Evolutionary conservation across 2,888 invertebrate genomes (phyloP).

Genomic region (Nycteola revayana): DNA sequence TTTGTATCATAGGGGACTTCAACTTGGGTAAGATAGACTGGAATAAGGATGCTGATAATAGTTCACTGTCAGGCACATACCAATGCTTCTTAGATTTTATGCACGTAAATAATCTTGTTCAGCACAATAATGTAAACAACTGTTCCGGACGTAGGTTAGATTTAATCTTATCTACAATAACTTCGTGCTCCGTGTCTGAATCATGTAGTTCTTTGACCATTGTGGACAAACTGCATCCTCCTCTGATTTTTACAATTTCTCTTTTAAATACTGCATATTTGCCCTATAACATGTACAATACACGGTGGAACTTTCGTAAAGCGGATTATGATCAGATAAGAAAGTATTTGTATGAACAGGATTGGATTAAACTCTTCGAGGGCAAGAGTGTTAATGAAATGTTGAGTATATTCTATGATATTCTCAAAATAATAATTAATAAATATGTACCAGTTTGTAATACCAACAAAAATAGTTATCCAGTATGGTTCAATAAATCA

Average conservation of each 20-base stretch:
- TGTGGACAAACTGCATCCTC: slow-evolving; percentile 2
- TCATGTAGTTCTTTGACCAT: not conserved
- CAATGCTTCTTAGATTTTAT: slow-evolving; percentile 1
- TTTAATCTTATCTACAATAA: not conserved
- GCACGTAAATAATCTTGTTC: not conserved
- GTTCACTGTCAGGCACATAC: not conserved
- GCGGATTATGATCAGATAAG: not conserved
- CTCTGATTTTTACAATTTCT: not conserved
- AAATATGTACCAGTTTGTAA: slow-evolving; percentile 1
- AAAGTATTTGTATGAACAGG: not conserved
- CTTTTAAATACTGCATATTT: not conserved
- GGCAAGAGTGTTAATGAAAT: not conserved
- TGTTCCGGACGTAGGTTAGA: slow-evolving; percentile 1
- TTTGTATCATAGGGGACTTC: slow-evolving; percentile 4
- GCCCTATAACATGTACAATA: not conserved
- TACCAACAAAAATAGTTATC: not conserved
- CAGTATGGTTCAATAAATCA: slow-evolving; percentile 1
- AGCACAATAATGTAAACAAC: not conserved
- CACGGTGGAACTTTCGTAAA: not conserved
- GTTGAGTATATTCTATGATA: slow-evolving; percentile 1
- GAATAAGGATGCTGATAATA: not conserved
- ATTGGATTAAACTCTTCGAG: not conserved
- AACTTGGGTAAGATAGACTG: slow-evolving; percentile 3
- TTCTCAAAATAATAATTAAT: not conserved
- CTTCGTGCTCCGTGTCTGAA: not conserved